Evolutionary conservation across 1,140 invertebrate genomes (phyloP).

Genomic region (Eumaeus atala): DNA sequence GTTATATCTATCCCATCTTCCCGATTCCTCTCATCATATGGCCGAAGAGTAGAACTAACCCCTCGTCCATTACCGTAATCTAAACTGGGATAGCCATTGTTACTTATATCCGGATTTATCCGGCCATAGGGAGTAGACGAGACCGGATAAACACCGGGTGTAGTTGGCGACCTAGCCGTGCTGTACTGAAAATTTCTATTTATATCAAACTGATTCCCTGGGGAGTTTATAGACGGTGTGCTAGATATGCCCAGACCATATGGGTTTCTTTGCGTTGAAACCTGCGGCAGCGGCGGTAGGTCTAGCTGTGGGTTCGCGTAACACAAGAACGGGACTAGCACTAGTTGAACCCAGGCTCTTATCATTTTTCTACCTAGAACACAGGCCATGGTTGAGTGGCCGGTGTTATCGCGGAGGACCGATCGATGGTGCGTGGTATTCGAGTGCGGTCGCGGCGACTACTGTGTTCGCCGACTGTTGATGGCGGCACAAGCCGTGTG

Average conservation of each 20-base stretch:
- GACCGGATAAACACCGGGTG: slow-evolving; percentile 49
- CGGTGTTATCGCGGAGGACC: slow-evolving; percentile 21
- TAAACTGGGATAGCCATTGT: slow-evolving; percentile 59
- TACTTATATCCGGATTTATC: slow-evolving; percentile 67
- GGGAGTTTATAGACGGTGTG: slow-evolving; percentile 48
- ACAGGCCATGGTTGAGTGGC: slow-evolving; percentile 45
- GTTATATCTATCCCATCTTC: slow-evolving; percentile 61
- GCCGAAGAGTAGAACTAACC: slow-evolving; percentile 52
- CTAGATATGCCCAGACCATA: slow-evolving; percentile 53
- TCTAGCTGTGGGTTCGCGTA: slow-evolving; percentile 69
- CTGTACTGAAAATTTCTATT: slow-evolving; percentile 54
- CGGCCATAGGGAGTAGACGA: slow-evolving; percentile 56
- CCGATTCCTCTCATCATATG: slow-evolving; percentile 45
- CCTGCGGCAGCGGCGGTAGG: slow-evolving; percentile 71
- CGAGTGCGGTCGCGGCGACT: slow-evolving; percentile 44
- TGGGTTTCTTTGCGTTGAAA: slow-evolving; percentile 57
- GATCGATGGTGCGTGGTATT: slow-evolving; percentile 60
- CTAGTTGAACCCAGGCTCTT: slow-evolving; percentile 37
- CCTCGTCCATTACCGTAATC: slow-evolving; percentile 45
- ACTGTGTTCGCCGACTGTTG: slow-evolving; percentile 40
- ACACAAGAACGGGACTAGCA: slow-evolving; percentile 38
- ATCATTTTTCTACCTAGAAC: slow-evolving; percentile 33
- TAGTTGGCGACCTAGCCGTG: slow-evolving; percentile 40
- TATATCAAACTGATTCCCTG: slow-evolving; percentile 49
- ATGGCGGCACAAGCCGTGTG: slow-evolving; percentile 45